phyloP scores from a whole-genome alignment of 2,797 vertebrate genomes.

The Sus cebifrons region DNA sequence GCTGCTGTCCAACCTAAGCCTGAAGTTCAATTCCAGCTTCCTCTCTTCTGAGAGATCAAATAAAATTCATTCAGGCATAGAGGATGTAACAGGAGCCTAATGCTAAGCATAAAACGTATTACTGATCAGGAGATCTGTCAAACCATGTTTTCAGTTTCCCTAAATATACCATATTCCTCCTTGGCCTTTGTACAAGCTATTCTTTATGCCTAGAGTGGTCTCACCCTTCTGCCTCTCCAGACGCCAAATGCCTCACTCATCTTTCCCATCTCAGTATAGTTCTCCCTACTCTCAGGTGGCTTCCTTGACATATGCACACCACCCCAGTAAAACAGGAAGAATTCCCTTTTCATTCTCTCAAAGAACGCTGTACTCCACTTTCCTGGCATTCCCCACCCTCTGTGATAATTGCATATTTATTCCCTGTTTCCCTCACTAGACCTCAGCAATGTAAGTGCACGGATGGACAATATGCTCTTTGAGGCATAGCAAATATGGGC shows the following conservation, averaged over 20 bases:
- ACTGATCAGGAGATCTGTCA: neutral
- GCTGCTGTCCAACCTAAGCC: neutral
- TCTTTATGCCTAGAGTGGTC: neutral
- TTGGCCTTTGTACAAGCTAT: neutral
- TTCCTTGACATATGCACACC: neutral
- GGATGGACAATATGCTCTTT: neutral
- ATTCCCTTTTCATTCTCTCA: neutral
- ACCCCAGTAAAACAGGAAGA: neutral
- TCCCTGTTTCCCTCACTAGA: neutral
- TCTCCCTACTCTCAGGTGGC: neutral
- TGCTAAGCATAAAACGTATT: neutral
- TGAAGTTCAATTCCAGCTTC: neutral
- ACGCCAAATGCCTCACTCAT: neutral
- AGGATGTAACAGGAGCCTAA: neutral
- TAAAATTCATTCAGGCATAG: neutral
- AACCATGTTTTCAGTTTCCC: neutral
- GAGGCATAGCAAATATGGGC: neutral
- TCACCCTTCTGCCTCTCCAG: neutral
- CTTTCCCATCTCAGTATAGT: neutral
- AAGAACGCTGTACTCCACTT: neutral
- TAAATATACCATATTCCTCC: neutral
- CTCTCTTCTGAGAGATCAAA: neutral
- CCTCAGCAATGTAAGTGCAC: neutral
- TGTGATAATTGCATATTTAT: neutral
- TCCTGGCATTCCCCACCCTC: neutral